Base-by-base conservation (phyloP, 2,797 vertebrate species). In the Petrocephalus sullivani region DNA sequence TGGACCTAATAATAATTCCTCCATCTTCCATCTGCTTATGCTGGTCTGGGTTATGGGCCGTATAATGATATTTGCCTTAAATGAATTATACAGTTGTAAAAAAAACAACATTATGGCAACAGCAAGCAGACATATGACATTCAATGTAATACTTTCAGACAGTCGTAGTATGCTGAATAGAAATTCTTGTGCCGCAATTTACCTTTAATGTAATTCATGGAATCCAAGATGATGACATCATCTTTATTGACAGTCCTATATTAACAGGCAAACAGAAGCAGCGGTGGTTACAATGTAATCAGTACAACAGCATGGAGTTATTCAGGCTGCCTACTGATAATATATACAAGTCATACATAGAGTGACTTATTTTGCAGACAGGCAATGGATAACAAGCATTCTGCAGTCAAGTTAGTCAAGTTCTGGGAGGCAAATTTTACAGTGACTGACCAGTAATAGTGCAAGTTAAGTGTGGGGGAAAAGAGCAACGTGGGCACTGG, bases 191-290 rank as follows among this genome's bases (percentile, higher is more conserved):
- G 37, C 21, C n/a, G 54, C 64, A 54, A 6, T 86, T 91, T 94
- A 97, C 96, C 96, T 96, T 97, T 97, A 82, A 97, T 97, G 91
- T 97, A 97, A 92, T 97, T 97, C 89, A 96, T 93, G 21, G 96
- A 97, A 93, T 97, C 96, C 91, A 97, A 91, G 92, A 97, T 94
- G 5, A 97, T 95, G 88, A 97, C 91, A 90, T 96, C 94, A 51
- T 96, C 96, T 92, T 95, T 96, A 93, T 92, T 97, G 90, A 97
- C 89, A 90, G 96, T 97, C 92, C 96, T 97, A 90, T 82, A 92
- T 89, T 7, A 81, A 86, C 86, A 88, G 90, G 0, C 28, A 84
- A 4, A 61, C 23, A 51, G 33, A 84, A 16, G n/a, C 56, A 90
- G 54, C 10, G 53, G 1, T n/a, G 23, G 23, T 14, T n/a, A 49